A percentile compares a stretch with the other conserved stretches of the same genome.
Conservation (phyloP, 1,140 invertebrate species). For the Tenebrio molitor region DNA sequence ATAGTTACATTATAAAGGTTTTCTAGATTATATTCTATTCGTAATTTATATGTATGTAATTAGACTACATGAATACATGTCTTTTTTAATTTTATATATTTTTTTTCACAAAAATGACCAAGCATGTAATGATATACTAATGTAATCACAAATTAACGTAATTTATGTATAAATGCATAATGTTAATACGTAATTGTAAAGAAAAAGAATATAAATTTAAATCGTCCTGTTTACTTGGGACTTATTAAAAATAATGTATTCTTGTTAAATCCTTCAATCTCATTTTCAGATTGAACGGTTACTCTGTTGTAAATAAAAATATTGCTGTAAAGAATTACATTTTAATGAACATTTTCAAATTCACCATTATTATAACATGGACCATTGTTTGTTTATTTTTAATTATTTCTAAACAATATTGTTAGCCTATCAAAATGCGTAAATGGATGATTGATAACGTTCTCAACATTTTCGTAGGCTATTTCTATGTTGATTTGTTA, state of each 20-base stretch:
- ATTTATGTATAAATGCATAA: constrained; percentile 51
- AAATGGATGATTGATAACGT: too few relatives aligned
- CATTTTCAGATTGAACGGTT: constrained; percentile 48
- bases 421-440: constrained; percentile 46
- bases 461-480: constrained; percentile 54
- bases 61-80: constrained; percentile 41
- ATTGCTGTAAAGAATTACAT: constrained; percentile 52
- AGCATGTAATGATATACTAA: constrained; percentile 48
- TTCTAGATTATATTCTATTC: constrained; percentile 47
- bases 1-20: constrained; percentile 47
- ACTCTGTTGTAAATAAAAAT: constrained; percentile 54
- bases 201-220: constrained; percentile 36
- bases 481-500: constrained; percentile 49
- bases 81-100: constrained; percentile 53
- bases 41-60: constrained; percentile 44
- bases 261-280: constrained; percentile 49
- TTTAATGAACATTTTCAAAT: constrained; percentile 45
- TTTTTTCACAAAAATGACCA: constrained; percentile 55
- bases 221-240: constrained; percentile 7
- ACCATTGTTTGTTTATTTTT: constrained; percentile 50
- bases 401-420: constrained; percentile 25
- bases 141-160: constrained; percentile 49
- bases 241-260: constrained; percentile 47
- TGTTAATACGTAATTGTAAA: constrained; percentile 56
- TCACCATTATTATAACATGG: constrained; percentile 51